These are phyloP conservation scores for Oxyura jamaicensis DNA, from an alignment of 2,113 vertebrate species.

Conservation along the genomic window DNA sequence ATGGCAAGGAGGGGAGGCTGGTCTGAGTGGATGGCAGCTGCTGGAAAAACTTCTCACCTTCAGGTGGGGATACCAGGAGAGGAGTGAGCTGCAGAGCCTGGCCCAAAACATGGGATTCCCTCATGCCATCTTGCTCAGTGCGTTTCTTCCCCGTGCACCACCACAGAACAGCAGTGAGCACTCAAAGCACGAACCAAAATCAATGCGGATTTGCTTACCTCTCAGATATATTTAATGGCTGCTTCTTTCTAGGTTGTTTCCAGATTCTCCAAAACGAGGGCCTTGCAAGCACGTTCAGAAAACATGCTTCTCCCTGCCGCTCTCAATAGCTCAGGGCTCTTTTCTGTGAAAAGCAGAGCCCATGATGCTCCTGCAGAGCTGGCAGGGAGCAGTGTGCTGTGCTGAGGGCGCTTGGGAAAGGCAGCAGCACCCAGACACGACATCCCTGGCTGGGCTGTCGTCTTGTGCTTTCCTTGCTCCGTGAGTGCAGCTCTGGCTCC, in stretches of 20 bases:
- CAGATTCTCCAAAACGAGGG: neutral
- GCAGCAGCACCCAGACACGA: neutral
- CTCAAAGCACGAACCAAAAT: neutral
- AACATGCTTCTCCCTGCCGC: fast-evolving
- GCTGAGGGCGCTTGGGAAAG: fast-evolving
- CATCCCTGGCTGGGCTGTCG: neutral
- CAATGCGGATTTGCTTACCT: neutral
- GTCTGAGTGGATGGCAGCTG: neutral
- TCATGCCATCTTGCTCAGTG: neutral
- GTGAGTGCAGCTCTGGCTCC: fast-evolving
- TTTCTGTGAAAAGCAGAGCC: neutral
- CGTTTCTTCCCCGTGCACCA: fast-evolving
- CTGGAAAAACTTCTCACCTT: neutral
- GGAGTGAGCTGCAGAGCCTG: neutral
- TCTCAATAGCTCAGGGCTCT: neutral
- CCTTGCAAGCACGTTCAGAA: too few species aligned
- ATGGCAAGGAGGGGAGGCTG: neutral
- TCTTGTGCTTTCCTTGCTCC: neutral
- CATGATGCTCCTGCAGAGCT: neutral
- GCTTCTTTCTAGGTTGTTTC: neutral
- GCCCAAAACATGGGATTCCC: neutral
- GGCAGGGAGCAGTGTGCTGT: neutral
- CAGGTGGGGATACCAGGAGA: neutral
- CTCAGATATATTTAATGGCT: neutral
- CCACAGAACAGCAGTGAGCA: neutral